Base-by-base conservation (phyloP, 2,113 vertebrate genomes). In the Canis aureus region DNA sequence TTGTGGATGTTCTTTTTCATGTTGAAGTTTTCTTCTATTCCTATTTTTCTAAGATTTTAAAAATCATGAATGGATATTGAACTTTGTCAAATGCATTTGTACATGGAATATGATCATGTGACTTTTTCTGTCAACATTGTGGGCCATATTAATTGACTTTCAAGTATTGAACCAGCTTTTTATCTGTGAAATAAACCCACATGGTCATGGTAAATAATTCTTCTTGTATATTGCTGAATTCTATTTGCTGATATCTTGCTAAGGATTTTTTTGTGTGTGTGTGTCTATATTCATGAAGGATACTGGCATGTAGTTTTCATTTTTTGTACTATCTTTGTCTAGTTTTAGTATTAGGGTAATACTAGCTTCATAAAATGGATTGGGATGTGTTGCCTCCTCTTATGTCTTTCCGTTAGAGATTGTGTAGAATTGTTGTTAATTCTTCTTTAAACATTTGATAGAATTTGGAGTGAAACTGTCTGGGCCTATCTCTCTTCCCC, bases 381-480 rank as follows among this genome's bases (percentile, higher is more conserved):
- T 85, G 49, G 10, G 32, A 88, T 82, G 16, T 29, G 6, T 62
- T 83, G 16, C 15, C 23, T 55, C 3, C 69, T 92, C 23, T 84
- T 66, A 12, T 32, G 8, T 62, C 83, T 81, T 95, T 84, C 57
- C 85, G 49, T 13, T 90, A 94, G 86, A 84, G 55, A 79, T 59
- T 79, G 29, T 84, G 12, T 69, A 81, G n/a, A 92, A 89, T 78
- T 82, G 49, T 29, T 87, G 7, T 90, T 66, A 78, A 19, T 67
- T 92, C 17, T 95, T 95, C 69, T 96, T 59, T 90, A 86, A 91
- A 74, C 16, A 82, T 43, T 83, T 94, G 29, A 67, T 74, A 84
- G 74, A 89, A 59, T n/a, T 91, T 13, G 22, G 43, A 59, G 32
- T 43, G n/a, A 62, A 89, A 43, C 32, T 2, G 35, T 67, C 35